Percentiles rank a stretch among this genome's conserved stretches.
These are phyloP conservation scores for Sternotherus odoratus DNA, from an alignment of 2,797 vertebrate genomes.

Conservation along the genomic window DNA sequence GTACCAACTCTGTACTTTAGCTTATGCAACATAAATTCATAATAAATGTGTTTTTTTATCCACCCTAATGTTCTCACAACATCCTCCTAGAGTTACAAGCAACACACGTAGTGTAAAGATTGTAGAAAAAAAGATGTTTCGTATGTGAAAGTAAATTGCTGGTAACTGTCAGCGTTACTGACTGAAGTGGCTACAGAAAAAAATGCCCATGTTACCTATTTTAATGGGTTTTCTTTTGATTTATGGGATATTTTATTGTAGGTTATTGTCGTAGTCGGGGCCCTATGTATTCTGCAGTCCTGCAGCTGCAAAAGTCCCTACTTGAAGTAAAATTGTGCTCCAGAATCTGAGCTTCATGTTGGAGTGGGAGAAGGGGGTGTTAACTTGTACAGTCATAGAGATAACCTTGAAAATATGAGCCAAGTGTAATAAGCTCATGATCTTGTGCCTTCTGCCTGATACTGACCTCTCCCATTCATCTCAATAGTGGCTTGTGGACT, in stretches of 20 bases:
- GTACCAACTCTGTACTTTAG: neutral
- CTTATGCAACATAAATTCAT: neutral
- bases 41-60: neutral
- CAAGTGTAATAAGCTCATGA: neutral
- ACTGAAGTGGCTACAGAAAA: neutral
- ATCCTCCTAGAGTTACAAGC: neutral
- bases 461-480: neutral
- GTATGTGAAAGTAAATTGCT: slow-evolving; percentile 13
- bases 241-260: too few species aligned
- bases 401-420: too few species aligned
- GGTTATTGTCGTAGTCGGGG: too few species aligned
- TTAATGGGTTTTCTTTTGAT: neutral
- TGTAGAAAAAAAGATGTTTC: neutral
- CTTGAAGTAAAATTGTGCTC: too few species aligned
- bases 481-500: too few species aligned
- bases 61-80: rapidly evolving
- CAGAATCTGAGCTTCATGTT: too few species aligned
- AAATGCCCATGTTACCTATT: rapidly evolving
- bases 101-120: neutral
- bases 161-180: neutral
- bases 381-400: too few species aligned
- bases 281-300: too few species aligned
- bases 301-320: too few species aligned
- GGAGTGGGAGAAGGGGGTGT: too few species aligned
- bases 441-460: neutral